Conservation (phyloP, 2,888 invertebrate genomes). For the Formica aserva region DNA sequence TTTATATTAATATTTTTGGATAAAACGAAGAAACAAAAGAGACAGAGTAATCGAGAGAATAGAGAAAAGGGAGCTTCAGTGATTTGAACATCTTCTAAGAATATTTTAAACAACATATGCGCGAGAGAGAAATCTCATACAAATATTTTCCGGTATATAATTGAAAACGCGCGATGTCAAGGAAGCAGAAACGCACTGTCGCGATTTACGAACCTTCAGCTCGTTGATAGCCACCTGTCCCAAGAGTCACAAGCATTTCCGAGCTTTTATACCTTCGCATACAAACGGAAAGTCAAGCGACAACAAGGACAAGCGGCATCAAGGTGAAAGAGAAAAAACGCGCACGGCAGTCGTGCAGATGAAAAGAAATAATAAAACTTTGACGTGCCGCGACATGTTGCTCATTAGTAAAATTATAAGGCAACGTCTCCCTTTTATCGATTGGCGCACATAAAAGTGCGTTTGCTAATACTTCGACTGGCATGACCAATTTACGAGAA, state of each 20-base stretch:
- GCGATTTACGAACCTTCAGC: slow-evolving; percentile 27
- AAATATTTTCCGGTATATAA: neutral
- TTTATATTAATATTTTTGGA: too few species aligned
- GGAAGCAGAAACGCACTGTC: neutral
- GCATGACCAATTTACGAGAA: slow-evolving; percentile 19
- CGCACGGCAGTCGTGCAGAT: neutral
- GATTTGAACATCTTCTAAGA: too few species aligned
- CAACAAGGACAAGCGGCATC: neutral
- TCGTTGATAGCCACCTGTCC: slow-evolving; percentile 30
- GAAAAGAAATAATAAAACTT: slow-evolving; percentile 58
- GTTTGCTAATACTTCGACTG: neutral
- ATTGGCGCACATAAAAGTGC: slow-evolving; percentile 38
- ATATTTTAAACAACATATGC: neutral
- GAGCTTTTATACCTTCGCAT: slow-evolving; percentile 32
- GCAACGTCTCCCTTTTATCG: slow-evolving; percentile 63
- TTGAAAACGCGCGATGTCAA: neutral
- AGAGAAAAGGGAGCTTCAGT: too few species aligned
- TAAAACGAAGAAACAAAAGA: too few species aligned
- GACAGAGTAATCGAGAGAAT: too few species aligned
- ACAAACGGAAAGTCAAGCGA: slow-evolving; percentile 13
- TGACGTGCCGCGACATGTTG: slow-evolving; percentile 51
- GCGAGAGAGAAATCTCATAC: neutral
- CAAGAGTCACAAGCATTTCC: slow-evolving; percentile 37
- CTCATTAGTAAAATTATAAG: slow-evolving; percentile 74
- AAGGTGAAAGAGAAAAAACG: neutral